phyloP scores from a whole-genome alignment of 2,797 vertebrate genomes.

The Eulemur albifrons region DNA sequence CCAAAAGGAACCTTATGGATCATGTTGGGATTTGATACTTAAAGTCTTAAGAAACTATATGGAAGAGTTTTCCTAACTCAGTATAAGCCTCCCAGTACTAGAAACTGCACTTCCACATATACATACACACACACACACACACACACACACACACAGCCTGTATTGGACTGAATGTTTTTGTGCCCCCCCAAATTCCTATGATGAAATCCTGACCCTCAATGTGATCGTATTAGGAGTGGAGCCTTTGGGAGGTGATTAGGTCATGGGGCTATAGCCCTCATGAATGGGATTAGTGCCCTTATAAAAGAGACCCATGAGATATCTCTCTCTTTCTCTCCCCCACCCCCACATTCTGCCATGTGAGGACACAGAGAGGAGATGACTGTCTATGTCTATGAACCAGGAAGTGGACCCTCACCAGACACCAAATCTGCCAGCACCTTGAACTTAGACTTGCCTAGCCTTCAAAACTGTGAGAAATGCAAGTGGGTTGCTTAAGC shows the following conservation, averaged over 20 bases:
- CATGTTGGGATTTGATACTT: neutral
- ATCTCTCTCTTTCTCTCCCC: neutral
- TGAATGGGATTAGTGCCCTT: neutral
- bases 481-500: neutral
- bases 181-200: neutral
- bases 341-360: neutral
- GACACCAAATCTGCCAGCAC: neutral
- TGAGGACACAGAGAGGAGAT: neutral
- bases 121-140: too few species aligned
- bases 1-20: neutral
- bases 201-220: neutral
- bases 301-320: neutral
- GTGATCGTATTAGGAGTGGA: neutral
- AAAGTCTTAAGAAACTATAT: neutral
- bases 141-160: too few species aligned
- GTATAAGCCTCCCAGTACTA: neutral
- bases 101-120: neutral
- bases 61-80: neutral
- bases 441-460: neutral
- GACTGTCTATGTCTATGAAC: neutral
- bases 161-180: neutral
- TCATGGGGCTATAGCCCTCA: neutral
- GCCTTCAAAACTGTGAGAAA: neutral
- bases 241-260: neutral
- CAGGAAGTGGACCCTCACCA: neutral